Evolutionary conservation across 1,140 invertebrate species (phyloP).

Genomic region (Pseudomyrmex gracilis): DNA sequence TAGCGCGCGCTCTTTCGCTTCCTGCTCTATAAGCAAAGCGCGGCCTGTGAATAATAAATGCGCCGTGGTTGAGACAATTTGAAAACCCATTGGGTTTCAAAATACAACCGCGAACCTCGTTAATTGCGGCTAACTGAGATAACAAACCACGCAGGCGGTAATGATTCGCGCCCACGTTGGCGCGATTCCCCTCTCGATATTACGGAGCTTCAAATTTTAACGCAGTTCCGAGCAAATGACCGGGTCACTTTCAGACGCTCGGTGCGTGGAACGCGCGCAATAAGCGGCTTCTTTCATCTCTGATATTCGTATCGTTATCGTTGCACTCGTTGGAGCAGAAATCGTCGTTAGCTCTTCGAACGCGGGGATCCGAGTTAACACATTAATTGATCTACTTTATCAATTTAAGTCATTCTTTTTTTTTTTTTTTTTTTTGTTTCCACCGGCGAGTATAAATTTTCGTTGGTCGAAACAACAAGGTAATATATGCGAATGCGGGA

Average conservation of each 20-base stretch:
- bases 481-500: conserved; percentile 29
- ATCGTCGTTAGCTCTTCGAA: not conserved
- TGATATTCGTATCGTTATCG: conserved; percentile 26
- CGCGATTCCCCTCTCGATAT: not conserved
- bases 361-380: not conserved
- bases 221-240: conserved; percentile 18
- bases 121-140: conserved; percentile 12
- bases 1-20: not conserved
- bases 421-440: no score
- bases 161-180: conserved; percentile 30
- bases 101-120: not conserved
- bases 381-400: no score
- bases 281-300: conserved; percentile 18
- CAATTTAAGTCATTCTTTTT: no score
- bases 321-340: conserved; percentile 2
- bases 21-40: not conserved
- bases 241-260: not conserved
- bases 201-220: conserved; percentile 13
- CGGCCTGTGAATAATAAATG: not conserved
- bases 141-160: not conserved
- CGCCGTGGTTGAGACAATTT: not conserved
- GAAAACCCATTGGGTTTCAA: conserved; percentile 9
- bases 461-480: conserved; percentile 43
- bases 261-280: not conserved
- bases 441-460: conserved; percentile 24